Evolutionary conservation across 2,113 vertebrate genomes (phyloP).

Genomic region (Pteronura brasiliensis): DNA sequence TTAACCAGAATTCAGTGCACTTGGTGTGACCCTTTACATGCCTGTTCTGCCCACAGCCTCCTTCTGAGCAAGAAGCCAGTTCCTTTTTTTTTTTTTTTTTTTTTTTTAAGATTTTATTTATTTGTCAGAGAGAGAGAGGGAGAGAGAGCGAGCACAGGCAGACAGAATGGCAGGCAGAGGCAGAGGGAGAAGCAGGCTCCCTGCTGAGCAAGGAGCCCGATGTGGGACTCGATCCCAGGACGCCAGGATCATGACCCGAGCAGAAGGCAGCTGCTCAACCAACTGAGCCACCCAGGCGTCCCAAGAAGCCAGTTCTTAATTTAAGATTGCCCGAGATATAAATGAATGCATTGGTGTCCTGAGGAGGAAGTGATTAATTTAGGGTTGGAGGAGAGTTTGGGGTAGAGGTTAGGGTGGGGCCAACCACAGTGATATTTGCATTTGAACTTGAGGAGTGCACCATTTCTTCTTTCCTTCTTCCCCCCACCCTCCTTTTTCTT

Average conservation of each 20-base stretch:
- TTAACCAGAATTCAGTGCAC: neutral
- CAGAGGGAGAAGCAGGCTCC: too few relatives aligned
- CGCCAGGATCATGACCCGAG: too few relatives aligned
- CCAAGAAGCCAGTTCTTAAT: neutral
- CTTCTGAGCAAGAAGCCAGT: neutral
- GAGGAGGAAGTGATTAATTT: neutral
- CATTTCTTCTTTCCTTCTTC: neutral
- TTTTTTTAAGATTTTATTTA: too few relatives aligned
- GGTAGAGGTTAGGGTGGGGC: neutral
- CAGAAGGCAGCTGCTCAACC: too few relatives aligned
- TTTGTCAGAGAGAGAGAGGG: too few relatives aligned
- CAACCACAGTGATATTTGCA: neutral
- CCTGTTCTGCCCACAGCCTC: neutral
- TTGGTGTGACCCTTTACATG: accelerated
- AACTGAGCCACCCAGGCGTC: too few relatives aligned
- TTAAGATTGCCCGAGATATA: neutral
- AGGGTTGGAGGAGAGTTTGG: neutral
- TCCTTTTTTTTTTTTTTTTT: too few relatives aligned
- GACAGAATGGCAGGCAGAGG: too few relatives aligned
- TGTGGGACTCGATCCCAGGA: too few relatives aligned
- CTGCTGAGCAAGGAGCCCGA: too few relatives aligned
- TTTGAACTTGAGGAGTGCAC: neutral
- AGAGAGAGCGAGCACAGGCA: too few relatives aligned
- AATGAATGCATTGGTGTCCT: neutral
- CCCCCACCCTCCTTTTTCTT: too few relatives aligned